A percentile compares a stretch with the other conserved stretches of the same genome.
Evolutionary conservation across 2,113 vertebrate genomes (phyloP).

Genomic region (Forbesichthys agassizii): DNA sequence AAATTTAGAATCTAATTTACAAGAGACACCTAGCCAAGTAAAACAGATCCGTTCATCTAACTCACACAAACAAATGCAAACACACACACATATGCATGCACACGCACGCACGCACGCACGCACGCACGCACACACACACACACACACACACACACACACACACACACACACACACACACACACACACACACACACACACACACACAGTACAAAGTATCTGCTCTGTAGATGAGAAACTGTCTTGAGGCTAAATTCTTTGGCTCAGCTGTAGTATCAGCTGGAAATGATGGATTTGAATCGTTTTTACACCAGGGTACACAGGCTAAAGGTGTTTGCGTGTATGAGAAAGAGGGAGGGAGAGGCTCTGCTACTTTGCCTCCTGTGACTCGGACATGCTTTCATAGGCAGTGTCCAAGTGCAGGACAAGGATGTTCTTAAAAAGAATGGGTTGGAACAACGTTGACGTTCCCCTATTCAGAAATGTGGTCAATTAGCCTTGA

Average conservation of each 20-base stretch:
- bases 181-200: slow-evolving; percentile 7
- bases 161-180: slow-evolving; percentile 10
- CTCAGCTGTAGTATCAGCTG: slow-evolving; percentile 61
- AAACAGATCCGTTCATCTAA: no score
- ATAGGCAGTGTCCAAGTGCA: slow-evolving; percentile 30
- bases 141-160: slow-evolving; percentile 7
- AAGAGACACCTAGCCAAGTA: no score
- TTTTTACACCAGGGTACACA: slow-evolving; percentile 47
- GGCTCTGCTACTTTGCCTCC: slow-evolving; percentile 21
- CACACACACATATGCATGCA: slow-evolving; percentile 1
- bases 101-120: slow-evolving; percentile 13
- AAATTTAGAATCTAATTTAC: no score
- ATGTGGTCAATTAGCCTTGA: slow-evolving; percentile 37
- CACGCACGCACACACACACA: not conserved
- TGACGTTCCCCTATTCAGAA: slow-evolving; percentile 52
- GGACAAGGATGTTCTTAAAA: slow-evolving; percentile 46
- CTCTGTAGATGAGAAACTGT: slow-evolving; percentile 42
- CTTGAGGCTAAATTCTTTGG: slow-evolving; percentile 51
- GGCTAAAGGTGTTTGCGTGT: slow-evolving; percentile 1
- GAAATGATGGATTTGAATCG: slow-evolving; percentile 68
- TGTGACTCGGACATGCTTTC: slow-evolving; percentile 32
- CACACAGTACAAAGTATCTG: slow-evolving; percentile 29
- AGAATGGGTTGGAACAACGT: slow-evolving; percentile 6
- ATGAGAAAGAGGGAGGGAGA: slow-evolving; percentile 9
- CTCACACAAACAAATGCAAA: not conserved